Evolutionary conservation across 2,113 vertebrate species (phyloP), one percentile per base, ranked within the genome.

Genomic region (Tautogolabrus adspersus): DNA sequence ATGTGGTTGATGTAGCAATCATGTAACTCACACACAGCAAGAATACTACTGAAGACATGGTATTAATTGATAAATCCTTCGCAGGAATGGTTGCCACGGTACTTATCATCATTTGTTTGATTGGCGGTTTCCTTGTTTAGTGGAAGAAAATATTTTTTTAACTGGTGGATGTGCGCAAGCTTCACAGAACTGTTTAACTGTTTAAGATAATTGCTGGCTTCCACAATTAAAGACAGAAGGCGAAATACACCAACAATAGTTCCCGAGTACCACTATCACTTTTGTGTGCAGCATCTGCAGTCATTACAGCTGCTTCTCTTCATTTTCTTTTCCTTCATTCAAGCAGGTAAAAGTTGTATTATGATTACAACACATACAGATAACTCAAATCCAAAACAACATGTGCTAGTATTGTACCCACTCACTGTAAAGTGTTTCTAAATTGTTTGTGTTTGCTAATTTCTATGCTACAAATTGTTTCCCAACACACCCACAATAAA

Each of bases 71-170:
- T n/a, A 75, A 77, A 80, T 73, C 23, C 34, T 71, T 54, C 5
- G 0, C 38, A 26, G 11, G 23, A 46, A 74, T 54, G 34, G 69
- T 73, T 81, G 49, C 54, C 23, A 38, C 3, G 10, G 61, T 59
- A 70, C 82, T 90, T 69, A 86, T 86, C 64, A 64, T 82, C 64
- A 81, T 78, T 57, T 65, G 47, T 60, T 38, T 0, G 12, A 30
- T 26, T 23, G 55, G 16, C 47, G 15, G 57, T 10, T 49, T 19
- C 15, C 22, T 58, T 18, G 15, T 8, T 59, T 30, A 34, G 21
- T 4, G 13, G 13, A 18, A 18, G 30, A 34, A 52, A 46, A 46
- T 15, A 15, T 3, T 1, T 44, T n/a, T 15, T 42, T 42, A 34
- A 34, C 30, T 4, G 44, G 44, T 46, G 44, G 15, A 46, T 46